Evolutionary conservation across 2,797 vertebrate genomes (phyloP).

Genomic region (Pangasius krempfi): DNA sequence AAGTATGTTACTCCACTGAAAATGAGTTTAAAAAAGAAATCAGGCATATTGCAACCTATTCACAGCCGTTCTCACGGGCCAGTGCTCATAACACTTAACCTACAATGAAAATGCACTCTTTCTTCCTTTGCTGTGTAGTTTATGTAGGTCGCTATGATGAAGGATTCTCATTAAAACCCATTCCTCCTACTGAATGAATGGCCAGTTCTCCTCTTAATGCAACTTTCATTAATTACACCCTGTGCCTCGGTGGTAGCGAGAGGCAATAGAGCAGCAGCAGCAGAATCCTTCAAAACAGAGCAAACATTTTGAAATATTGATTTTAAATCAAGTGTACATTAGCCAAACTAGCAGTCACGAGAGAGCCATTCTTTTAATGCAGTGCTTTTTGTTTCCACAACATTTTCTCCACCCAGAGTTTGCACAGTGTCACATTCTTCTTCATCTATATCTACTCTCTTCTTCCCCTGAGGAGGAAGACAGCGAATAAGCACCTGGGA

Average conservation of each 20-base stretch:
- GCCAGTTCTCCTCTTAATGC: slow-evolving; percentile 48
- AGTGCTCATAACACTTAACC: slow-evolving; percentile 56
- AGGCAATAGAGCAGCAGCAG: slow-evolving; percentile 28
- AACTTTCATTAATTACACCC: slow-evolving; percentile 58
- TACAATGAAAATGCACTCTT: slow-evolving; percentile 57
- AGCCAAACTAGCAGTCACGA: slow-evolving; percentile 14
- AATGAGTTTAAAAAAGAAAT: slow-evolving; percentile 32
- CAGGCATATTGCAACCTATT: slow-evolving; percentile 25
- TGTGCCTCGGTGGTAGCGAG: slow-evolving; percentile 33
- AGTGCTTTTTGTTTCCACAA: slow-evolving; percentile 34
- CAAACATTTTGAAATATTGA: slow-evolving; percentile 51
- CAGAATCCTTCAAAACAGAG: slow-evolving; percentile 46
- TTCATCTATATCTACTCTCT: slow-evolving; percentile 39
- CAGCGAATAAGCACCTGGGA: slow-evolving; percentile 14
- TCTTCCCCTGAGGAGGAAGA: slow-evolving; percentile 13
- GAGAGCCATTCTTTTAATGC: slow-evolving; percentile 28
- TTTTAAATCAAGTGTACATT: slow-evolving; percentile 33
- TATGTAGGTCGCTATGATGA: slow-evolving; percentile 60
- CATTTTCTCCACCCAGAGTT: slow-evolving; percentile 26
- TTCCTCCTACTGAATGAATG: slow-evolving; percentile 56
- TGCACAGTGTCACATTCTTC: slow-evolving; percentile 9
- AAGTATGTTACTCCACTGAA: slow-evolving; percentile 5
- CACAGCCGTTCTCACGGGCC: slow-evolving; percentile 18
- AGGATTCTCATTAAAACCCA: slow-evolving; percentile 61
- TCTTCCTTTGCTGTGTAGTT: slow-evolving; percentile 54